phyloP scores from a whole-genome alignment of 2,113 vertebrate species.

The Scalopus aquaticus region DNA sequence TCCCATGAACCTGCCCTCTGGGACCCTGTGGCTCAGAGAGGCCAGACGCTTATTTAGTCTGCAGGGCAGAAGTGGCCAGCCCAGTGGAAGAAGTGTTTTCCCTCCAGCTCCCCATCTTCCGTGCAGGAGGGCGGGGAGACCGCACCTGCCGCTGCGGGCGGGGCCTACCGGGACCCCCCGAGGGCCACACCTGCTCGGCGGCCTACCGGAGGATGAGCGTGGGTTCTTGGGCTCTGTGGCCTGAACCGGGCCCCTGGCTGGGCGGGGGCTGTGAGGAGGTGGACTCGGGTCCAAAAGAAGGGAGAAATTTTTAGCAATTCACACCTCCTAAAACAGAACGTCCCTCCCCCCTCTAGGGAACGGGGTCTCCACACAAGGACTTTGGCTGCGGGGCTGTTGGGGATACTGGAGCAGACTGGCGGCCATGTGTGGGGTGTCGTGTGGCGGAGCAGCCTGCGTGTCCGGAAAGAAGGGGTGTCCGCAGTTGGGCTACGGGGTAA shows the following conservation, averaged over 20 bases:
- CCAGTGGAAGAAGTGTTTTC: background rate
- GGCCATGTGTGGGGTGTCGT: too few species aligned
- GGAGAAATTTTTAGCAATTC: background rate
- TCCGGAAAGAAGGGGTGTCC: too few species aligned
- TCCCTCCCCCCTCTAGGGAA: background rate
- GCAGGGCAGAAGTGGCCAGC: background rate
- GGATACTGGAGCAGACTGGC: background rate
- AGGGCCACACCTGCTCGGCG: background rate
- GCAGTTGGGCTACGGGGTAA: too few species aligned
- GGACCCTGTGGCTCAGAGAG: background rate
- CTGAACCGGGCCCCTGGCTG: background rate
- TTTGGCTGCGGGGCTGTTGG: background rate
- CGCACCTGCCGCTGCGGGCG: accelerated
- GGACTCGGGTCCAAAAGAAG: background rate
- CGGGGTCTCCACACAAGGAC: background rate
- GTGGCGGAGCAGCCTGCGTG: too few species aligned
- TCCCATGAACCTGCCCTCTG: background rate
- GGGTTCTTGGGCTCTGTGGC: background rate
- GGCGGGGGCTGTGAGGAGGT: background rate
- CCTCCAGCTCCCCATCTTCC: too few species aligned
- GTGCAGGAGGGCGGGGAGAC: background rate
- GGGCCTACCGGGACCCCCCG: background rate
- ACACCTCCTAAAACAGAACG: background rate
- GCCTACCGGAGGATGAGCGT: background rate
- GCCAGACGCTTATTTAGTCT: background rate